Evolutionary conservation across 2,113 vertebrate genomes (phyloP), one percentile per base, ranked within the genome.

Genomic region (Phrynocephalus versicolor): DNA sequence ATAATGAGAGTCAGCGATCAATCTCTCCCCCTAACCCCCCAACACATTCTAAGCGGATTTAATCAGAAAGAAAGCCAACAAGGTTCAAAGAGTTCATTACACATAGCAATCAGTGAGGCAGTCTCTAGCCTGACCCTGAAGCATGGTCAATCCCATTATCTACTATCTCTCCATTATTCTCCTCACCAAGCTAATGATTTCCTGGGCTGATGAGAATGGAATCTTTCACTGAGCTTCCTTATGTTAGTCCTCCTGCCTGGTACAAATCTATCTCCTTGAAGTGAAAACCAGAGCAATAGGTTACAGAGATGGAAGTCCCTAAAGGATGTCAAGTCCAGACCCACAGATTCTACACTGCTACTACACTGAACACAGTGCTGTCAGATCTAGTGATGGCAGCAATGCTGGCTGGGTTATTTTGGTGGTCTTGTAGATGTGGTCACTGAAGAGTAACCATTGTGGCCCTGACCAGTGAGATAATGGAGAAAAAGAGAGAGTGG

Each of bases 101-200:
- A 75, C 2, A 5, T 55, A 69, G 16, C 19, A 78, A 14, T 55
- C 4, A 19, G 55, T 0, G 1, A 90, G 5, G 23, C 76, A 79
- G 79, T 87, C 8, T 37, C 0, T 71, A 69, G 21, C 4, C 84
- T 87, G 72, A 6, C n/a, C 23, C 39, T 55, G 55, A 27, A 90
- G 51, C 3, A 2, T 0, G 33, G 33, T 60, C 79, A 83, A 25
- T 79, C 81, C 69, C 37, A 81, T 81, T 89, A 87, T 71, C 84
- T 87, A n/a, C 51, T 67, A 12, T 9, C 30, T 30, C 33, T 62
- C 35, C 88, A 6, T 88, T 33, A 57, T 33, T 85, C 67, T 89
- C 82, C 0, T 0, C 65, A 58, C 55, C 78, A 88, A 87, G 83
- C 35, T 33, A 92, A 86, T 58, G 81, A 78, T 86, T 91, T 88